Percentiles rank a stretch among this genome's conserved stretches.
Evolutionary conservation across 2,888 invertebrate species (phyloP).

Genomic region (Malthinus seriepunctatus): DNA sequence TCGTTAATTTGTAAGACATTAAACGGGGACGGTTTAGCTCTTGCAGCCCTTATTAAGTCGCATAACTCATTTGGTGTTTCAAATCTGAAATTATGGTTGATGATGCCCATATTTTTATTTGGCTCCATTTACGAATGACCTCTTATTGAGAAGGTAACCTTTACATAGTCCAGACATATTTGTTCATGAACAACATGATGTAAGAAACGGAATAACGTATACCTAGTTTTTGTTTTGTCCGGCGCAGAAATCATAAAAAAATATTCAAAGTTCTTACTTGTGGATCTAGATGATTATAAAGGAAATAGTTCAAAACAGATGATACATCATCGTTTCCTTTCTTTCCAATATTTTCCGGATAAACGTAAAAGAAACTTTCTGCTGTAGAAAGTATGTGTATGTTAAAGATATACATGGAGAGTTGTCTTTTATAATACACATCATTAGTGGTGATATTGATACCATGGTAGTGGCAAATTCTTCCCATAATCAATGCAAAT

Average conservation of each 20-base stretch:
- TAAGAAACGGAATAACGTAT: neutral
- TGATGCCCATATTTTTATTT: neutral
- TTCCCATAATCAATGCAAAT: neutral
- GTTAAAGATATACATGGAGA: neutral
- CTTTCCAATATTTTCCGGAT: neutral
- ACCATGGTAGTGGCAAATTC: neutral
- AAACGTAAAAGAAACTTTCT: neutral
- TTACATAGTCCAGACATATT: neutral
- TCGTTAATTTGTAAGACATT: neutral
- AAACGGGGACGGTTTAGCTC: neutral
- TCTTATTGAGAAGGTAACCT: neutral
- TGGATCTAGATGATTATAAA: no score
- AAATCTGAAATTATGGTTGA: neutral
- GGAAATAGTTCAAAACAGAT: neutral
- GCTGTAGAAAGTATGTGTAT: neutral
- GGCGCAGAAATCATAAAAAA: neutral
- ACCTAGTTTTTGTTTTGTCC: neutral
- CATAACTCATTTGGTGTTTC: neutral
- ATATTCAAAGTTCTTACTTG: neutral
- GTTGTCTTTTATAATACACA: neutral
- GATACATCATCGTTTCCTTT: neutral
- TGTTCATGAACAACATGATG: neutral
- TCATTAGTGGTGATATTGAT: neutral
- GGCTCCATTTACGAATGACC: neutral
- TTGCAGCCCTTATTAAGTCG: neutral